phyloP scores from a whole-genome alignment of 2,797 vertebrate species.

The Rhinogobio ventralis region DNA sequence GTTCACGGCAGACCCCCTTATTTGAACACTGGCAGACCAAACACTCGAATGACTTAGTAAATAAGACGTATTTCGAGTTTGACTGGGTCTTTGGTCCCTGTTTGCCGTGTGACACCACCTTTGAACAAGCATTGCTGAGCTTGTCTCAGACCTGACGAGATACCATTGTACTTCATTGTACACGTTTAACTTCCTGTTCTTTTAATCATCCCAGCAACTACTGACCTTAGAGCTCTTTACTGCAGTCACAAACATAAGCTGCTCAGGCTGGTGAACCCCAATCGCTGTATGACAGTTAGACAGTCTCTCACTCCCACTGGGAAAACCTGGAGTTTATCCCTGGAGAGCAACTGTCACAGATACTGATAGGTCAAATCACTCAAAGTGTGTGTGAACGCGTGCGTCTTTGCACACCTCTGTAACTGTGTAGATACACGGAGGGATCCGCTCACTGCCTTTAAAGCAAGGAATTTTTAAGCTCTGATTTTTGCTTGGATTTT shows the following conservation, averaged over 20 bases:
- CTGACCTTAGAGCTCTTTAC: conserved; percentile 24
- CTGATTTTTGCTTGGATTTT: background rate
- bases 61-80: conserved; percentile 58
- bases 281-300: conserved; percentile 62
- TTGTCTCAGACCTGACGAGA: conserved; percentile 9
- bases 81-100: conserved; percentile 37
- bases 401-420: conserved; percentile 53
- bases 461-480: background rate
- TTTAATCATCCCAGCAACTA: conserved; percentile 25
- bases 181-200: conserved; percentile 11
- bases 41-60: conserved; percentile 55
- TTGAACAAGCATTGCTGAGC: conserved; percentile 6
- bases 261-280: conserved; percentile 48
- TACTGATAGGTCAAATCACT: conserved; percentile 62
- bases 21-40: conserved; percentile 67
- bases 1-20: conserved; percentile 47
- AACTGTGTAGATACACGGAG: conserved; percentile 25
- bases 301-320: conserved; percentile 63
- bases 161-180: background rate
- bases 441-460: conserved; percentile 38
- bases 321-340: conserved; percentile 61
- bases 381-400: conserved; percentile 42
- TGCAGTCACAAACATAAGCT: conserved; percentile 29
- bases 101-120: background rate
- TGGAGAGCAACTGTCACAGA: conserved; percentile 68